Evolutionary conservation across 2,888 invertebrate genomes (phyloP).

Genomic region (Electrophaes corylata): DNA sequence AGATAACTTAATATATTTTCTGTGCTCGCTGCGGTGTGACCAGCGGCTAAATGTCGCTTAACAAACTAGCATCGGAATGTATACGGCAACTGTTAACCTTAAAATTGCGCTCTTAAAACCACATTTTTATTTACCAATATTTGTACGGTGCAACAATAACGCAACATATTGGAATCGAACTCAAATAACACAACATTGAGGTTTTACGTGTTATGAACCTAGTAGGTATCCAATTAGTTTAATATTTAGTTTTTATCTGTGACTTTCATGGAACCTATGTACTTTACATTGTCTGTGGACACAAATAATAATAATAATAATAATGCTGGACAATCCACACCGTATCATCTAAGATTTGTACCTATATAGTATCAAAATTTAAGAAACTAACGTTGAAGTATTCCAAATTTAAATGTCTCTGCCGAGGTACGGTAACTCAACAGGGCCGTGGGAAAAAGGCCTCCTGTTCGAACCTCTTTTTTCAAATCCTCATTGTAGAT

Average conservation of each 20-base stretch:
- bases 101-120: constrained; percentile 38
- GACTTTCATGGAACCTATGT: background rate
- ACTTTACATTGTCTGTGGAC: no score
- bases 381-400: constrained; percentile 4
- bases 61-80: constrained; percentile 55
- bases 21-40: constrained; percentile 42
- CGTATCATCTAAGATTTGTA: no score
- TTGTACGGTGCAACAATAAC: constrained; percentile 37
- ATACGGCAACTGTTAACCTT: constrained; percentile 44
- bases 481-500: constrained; percentile 79
- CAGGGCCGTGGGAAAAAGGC: constrained; percentile 82
- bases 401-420: constrained; percentile 60
- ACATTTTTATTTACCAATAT: constrained; percentile 48
- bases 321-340: no score
- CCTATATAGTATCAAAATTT: background rate
- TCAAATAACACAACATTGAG: constrained; percentile 23
- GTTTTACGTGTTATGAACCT: background rate
- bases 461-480: constrained; percentile 79
- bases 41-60: constrained; percentile 24
- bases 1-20: background rate
- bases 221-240: no score
- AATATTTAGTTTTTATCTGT: constrained; percentile 7
- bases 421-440: constrained; percentile 51
- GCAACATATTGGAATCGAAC: constrained; percentile 24
- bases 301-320: no score